Evolutionary conservation across 2,797 vertebrate genomes (phyloP), one percentile per base, ranked within the genome.

Genomic region (Propithecus perrieri): DNA sequence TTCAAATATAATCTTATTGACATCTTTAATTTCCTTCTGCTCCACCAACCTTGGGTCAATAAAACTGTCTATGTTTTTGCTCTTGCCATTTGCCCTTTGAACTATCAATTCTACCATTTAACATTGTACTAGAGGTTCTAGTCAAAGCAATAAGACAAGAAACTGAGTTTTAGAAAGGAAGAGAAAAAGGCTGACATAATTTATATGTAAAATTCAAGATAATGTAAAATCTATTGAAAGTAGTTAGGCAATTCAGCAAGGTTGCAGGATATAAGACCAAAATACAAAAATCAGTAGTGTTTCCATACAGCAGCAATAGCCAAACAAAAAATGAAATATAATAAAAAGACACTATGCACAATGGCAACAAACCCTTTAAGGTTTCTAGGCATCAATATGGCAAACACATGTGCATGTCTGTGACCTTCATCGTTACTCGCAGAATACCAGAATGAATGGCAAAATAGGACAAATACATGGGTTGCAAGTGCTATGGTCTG

Each of bases 311-410:
- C 18, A 89, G 22, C 35, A 83, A 74, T 13, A 74, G 35, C 0
- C 28, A 96, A 61, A 50, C 13, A 85, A 41, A 97, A 90, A 79
- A 86, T 55, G 6, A 91, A 93, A 71, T 12, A 76, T 24, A 63
- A 50, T 24, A 43, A 85, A 72, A 86, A 85, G 41, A 71, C 14
- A 67, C 2, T 55, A 55, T 11, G 72, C 22, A 35, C 5, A 83
- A 20, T 33, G 30, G 20, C 33, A 90, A 61, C 26, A 91, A 93
- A 85, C 63, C 17, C 9, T 41, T 76, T 61, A 72, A 83, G 28
- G 13, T 48, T 61, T 18, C 13, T 11, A 91, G 55, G 53, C 7
- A 69, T 38, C 86, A 87, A 79, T 78, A 88, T 24, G 59, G 55
- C 43, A 76, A 43, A 65, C 28, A 65, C 15, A 4, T 2, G 1